These are phyloP conservation scores for Phyllopteryx taeniolatus DNA, from an alignment of 2,113 vertebrate species.

Conservation along the genomic window DNA sequence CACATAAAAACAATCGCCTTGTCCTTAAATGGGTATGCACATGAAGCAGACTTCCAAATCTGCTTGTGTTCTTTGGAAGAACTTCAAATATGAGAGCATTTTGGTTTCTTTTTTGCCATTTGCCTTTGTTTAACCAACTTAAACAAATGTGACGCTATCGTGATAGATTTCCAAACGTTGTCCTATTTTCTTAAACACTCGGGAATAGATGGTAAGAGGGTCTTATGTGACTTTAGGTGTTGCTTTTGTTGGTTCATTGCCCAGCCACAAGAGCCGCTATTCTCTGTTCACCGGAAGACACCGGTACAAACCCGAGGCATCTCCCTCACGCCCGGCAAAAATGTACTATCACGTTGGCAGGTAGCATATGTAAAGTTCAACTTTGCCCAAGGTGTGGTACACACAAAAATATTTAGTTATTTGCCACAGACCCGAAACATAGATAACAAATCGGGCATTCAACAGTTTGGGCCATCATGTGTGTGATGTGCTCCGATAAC, in stretches of 20 bases:
- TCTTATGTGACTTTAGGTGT: neutral
- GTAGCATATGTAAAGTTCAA: neutral
- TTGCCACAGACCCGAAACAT: too few relatives aligned
- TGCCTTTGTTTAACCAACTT: slow-evolving; percentile 2
- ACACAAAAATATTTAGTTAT: too few relatives aligned
- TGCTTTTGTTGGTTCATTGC: neutral
- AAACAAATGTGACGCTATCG: neutral
- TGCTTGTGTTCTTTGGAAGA: slow-evolving; percentile 27
- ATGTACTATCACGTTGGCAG: slow-evolving; percentile 9
- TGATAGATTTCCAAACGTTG: neutral
- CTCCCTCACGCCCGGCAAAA: neutral
- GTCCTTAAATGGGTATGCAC: slow-evolving; percentile 64
- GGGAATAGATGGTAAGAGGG: neutral
- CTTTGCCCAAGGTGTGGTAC: neutral
- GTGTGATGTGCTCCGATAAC: too few relatives aligned
- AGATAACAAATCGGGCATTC: too few relatives aligned
- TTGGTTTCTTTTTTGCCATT: neutral
- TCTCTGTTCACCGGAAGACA: neutral
- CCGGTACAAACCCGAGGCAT: neutral
- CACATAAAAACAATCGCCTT: slow-evolving; percentile 55
- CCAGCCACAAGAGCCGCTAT: neutral
- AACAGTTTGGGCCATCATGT: too few relatives aligned
- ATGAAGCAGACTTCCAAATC: slow-evolving; percentile 15
- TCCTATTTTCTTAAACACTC: neutral
- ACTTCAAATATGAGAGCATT: slow-evolving; percentile 20